Conservation (phyloP, 1,140 invertebrate genomes). For the Bemisia tabaci region DNA sequence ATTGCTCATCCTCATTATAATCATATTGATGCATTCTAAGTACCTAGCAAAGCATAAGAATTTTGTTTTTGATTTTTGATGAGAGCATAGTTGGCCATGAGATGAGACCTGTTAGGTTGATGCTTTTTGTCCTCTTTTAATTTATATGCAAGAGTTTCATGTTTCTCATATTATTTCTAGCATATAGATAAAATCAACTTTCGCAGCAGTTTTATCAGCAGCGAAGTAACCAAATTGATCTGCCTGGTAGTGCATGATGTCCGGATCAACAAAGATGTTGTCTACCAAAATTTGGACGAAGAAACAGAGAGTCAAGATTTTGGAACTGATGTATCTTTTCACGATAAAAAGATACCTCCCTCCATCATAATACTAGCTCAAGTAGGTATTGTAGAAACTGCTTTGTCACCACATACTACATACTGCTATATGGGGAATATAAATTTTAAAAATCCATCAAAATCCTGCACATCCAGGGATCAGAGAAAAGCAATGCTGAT, state of each 20-base stretch:
- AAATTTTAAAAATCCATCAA: background rate
- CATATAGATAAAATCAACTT: conserved; percentile 75
- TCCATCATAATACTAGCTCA: conserved; percentile 68
- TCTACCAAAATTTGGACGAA: conserved; percentile 13
- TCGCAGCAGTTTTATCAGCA: conserved; percentile 78
- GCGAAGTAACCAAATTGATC: conserved; percentile 73
- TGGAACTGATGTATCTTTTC: conserved; percentile 19
- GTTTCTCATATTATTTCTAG: conserved; percentile 35
- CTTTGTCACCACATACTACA: background rate
- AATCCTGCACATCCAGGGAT: too few species aligned
- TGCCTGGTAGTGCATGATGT: conserved; percentile 71
- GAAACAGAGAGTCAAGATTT: conserved; percentile 18
- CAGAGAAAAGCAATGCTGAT: too few species aligned
- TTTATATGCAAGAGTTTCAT: too few species aligned
- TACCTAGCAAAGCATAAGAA: too few species aligned
- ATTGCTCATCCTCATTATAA: too few species aligned
- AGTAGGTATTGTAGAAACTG: conserved; percentile 32
- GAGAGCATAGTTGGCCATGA: too few species aligned
- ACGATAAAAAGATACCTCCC: conserved; percentile 47
- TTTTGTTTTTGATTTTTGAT: too few species aligned
- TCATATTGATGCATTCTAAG: too few species aligned
- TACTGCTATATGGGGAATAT: background rate
- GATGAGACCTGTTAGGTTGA: too few species aligned
- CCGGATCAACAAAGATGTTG: conserved; percentile 66
- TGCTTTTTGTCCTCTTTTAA: too few species aligned